These are phyloP conservation scores for Lepeophtheirus nordmannii DNA, from an alignment of 2,888 invertebrate species.

Conservation along the genomic window DNA sequence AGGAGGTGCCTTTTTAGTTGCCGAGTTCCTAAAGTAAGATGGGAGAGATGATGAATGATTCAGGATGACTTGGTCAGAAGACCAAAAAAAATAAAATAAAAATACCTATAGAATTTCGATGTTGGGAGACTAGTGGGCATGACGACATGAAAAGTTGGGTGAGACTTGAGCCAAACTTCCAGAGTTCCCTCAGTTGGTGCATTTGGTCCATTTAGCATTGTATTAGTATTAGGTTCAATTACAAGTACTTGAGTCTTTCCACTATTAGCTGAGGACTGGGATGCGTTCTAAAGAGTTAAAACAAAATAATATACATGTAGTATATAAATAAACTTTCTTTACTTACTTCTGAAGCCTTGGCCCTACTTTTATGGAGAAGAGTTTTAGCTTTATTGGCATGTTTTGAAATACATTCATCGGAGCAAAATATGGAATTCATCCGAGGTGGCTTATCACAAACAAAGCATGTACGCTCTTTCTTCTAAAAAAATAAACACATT, in stretches of 20 bases:
- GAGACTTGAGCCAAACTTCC: conserved; percentile 64
- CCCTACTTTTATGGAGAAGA: not conserved
- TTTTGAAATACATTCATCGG: conserved; percentile 66
- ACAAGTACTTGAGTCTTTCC: conserved; percentile 46
- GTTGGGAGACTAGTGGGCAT: conserved; percentile 30
- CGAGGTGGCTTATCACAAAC: conserved; percentile 45
- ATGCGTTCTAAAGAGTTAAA: not conserved
- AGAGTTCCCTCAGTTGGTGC: conserved; percentile 67
- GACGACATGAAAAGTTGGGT: conserved; percentile 74
- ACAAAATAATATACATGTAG: not conserved
- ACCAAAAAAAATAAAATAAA: not conserved
- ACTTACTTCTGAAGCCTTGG: not conserved
- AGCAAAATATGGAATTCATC: conserved; percentile 74
- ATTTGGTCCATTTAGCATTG: conserved; percentile 46
- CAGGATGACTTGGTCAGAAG: not conserved
- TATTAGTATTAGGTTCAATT: conserved; percentile 64
- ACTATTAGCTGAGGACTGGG: not conserved
- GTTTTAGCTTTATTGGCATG: conserved; percentile 51
- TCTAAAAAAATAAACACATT: conserved; percentile 15
- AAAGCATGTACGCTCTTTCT: conserved; percentile 14
- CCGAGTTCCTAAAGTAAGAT: not conserved
- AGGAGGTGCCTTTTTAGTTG: not conserved
- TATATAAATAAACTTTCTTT: not conserved
- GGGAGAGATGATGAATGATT: too few relatives aligned
- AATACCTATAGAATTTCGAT: conserved; percentile 26